Base-by-base conservation (phyloP, 2,797 vertebrate genomes). In the Antennarius maculatus region DNA sequence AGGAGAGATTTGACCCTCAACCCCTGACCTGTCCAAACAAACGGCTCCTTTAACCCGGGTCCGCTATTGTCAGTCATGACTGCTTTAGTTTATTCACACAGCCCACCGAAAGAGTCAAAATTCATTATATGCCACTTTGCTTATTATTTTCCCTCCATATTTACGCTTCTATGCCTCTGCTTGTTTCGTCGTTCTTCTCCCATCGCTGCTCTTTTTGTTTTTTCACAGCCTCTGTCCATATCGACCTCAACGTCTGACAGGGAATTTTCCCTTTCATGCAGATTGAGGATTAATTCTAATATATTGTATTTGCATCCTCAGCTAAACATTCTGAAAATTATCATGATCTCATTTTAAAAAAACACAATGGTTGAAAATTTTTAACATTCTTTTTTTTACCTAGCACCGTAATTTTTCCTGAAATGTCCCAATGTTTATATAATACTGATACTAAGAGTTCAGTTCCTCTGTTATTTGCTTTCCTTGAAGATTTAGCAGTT, bases 1-100 rank as follows among this genome's bases (percentile, higher is more conserved):
- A 81, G 89, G 72, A 80, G 80, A 84, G 83, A 81, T 91, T 82
- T 93, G 89, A 93, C 91, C 90, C 83, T 71, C 62, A 58, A 79
- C 81, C 83, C 76, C 67, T 86, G 82, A 89, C 82, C 85, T 86
- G 82, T 87, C 86, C 79, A 82, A 83, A 86, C 79, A 90, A 86
- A 89, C 45, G 4, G 54, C 42, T 76, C 71, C 84, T 87, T 86
- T 79, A 78, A 80, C 76, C 83, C 73, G 39, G 11, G 71, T 63
- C 65, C 0, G 28, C 91, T 67, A 88, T 92, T 93, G 91, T 92
- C 82, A 74, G 61, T 72, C 62, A 14, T 55, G 75, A 69, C 80
- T 73, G 82, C 82, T 59, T 74, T 13, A 6, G 67, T 69, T 83
- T 74, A 85, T 89, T 87, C 84, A 89, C 55, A 52, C 41, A 71